These are phyloP conservation scores for Brenthis hecate DNA, from an alignment of 2,888 invertebrate genomes.

Conservation along the genomic window DNA sequence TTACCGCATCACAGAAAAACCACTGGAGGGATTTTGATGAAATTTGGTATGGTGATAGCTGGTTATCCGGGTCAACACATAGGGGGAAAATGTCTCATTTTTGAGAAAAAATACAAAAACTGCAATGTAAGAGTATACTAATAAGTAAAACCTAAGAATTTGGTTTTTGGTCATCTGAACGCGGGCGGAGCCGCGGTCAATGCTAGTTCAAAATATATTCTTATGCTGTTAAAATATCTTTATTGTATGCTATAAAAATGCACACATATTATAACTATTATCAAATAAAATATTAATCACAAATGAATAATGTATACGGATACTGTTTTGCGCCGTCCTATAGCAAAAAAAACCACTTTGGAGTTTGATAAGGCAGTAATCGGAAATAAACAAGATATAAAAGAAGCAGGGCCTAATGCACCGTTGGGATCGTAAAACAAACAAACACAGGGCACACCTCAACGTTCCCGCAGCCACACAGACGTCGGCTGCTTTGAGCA, in stretches of 20 bases:
- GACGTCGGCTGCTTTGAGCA: constrained; percentile 77
- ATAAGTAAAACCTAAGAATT: no score
- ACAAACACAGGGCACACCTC: constrained; percentile 72
- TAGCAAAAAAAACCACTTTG: constrained; percentile 53
- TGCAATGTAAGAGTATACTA: no score
- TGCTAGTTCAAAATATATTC: neutral
- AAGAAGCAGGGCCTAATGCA: constrained; percentile 75
- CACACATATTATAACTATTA: neutral
- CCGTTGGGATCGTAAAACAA: constrained; percentile 80
- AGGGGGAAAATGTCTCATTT: no score
- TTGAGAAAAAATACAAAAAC: no score
- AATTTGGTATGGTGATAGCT: no score
- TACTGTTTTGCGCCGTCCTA: constrained; percentile 39
- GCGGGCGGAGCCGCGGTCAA: no score
- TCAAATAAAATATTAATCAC: neutral
- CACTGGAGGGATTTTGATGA: no score
- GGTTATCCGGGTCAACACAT: no score
- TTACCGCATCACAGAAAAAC: no score
- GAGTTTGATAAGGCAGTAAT: constrained; percentile 70
- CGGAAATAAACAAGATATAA: constrained; percentile 72
- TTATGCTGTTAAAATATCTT: neutral
- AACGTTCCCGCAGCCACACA: constrained; percentile 60
- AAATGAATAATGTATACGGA: constrained; percentile 7
- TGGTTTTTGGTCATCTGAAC: no score
- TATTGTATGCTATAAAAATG: neutral